Evolutionary conservation across 2,113 vertebrate genomes (phyloP), one percentile per base, ranked within the genome.

Genomic region (Camarhynchus parvulus): DNA sequence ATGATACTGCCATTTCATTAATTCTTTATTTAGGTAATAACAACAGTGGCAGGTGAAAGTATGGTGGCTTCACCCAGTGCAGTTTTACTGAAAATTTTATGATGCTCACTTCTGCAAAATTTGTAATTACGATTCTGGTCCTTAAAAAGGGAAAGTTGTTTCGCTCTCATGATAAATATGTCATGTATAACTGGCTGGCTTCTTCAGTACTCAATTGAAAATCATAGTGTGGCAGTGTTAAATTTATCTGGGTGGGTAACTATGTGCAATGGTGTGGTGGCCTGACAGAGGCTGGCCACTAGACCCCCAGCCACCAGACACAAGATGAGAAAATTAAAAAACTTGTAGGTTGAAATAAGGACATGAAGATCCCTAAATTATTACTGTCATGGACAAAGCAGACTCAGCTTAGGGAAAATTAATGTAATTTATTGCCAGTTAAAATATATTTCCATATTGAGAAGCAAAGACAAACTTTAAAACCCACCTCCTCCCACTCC

Each of bases 341-440:
- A 10, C 13, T 35, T 2, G 0, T 33, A n/a, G 5, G 10, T 28
- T 5, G 2, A 63, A 44, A 22, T 62, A 55, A 50, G 10, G 4
- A 63, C 10, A 46, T 16, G 5, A 10, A 41, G 8, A 16, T 84
- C 18, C 24, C 15, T 81, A 41, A 68, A 22, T 4, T 8, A 8
- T 64, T 76, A 17, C 13, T 73, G 25, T 55, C 9, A 28, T 2
- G 2, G 11, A 27, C 13, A 64, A 69, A 83, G 44, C 7, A 59
- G 39, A 18, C 7, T 37, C 15, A 33, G 2, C 7, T 13, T 37
- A 7, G 6, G 13, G 13, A 77, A 83, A 83, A 76, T 25, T 0
- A 31, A 28, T 66, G 11, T 55, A 30, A 50, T 35, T 64, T 72
- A 27, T 25, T 66, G 10, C 18, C 28, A 56, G 5, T 56, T 66